Evolutionary conservation across 92 coral and sea anemone genomes (phyloP).

Genomic region (Palythoa heliodiscus): DNA sequence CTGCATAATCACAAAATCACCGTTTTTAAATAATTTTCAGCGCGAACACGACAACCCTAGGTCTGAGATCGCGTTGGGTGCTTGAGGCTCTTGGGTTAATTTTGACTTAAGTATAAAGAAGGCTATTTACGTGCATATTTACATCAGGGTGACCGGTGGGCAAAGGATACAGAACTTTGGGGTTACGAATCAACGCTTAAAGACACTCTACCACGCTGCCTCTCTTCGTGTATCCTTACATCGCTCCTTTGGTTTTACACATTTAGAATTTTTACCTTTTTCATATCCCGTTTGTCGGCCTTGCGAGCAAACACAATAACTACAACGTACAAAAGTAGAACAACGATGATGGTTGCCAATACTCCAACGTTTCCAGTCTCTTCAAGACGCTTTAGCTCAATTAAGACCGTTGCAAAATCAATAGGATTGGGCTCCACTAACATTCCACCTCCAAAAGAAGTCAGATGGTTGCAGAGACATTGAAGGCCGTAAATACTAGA

Average conservation of each 20-base stretch:
- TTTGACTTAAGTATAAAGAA: no score
- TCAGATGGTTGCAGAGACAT: slow-evolving; percentile 83
- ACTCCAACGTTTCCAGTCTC: slow-evolving; percentile 81
- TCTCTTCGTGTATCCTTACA: background rate
- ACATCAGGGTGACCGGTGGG: no score
- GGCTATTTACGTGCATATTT: no score
- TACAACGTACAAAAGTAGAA: slow-evolving; percentile 60
- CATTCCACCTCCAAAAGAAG: slow-evolving; percentile 87
- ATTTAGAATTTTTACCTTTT: slow-evolving; percentile 47
- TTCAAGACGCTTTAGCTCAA: slow-evolving; percentile 60
- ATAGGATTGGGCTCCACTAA: slow-evolving; percentile 78
- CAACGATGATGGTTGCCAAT: slow-evolving; percentile 55
- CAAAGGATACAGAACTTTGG: no score
- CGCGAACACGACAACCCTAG: no score
- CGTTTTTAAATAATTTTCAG: no score
- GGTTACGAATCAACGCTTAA: no score
- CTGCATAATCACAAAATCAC: no score
- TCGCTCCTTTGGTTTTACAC: background rate
- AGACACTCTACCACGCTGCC: background rate
- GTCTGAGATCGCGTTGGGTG: no score
- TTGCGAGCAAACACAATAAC: slow-evolving; percentile 71
- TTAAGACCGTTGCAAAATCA: slow-evolving; percentile 73
- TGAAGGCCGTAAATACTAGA: slow-evolving; percentile 56
- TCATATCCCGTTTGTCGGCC: slow-evolving; percentile 65
- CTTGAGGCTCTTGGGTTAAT: no score